These are phyloP conservation scores for Sesamia nonagrioides DNA, from an alignment of 1,140 invertebrate genomes.

Conservation along the genomic window DNA sequence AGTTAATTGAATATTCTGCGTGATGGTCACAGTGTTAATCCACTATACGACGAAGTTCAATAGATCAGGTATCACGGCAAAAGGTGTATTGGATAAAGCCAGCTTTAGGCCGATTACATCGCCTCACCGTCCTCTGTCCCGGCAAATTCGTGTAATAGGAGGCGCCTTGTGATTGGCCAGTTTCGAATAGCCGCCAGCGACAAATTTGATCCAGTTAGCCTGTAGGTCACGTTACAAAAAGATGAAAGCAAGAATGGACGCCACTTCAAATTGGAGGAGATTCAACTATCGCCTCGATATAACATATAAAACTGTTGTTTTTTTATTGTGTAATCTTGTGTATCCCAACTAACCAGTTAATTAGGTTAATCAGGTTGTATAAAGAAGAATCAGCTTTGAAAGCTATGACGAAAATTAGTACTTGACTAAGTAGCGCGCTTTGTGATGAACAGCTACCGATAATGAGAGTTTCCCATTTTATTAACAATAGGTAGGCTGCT, in stretches of 20 bases:
- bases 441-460: neutral
- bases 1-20: conserved; percentile 41
- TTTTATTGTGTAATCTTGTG: conserved; percentile 1
- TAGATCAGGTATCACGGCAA: conserved; percentile 69
- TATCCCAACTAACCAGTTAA: conserved; percentile 5
- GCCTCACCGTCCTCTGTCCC: conserved; percentile 60
- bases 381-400: conserved; percentile 22
- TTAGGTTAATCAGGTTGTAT: conserved; percentile 29
- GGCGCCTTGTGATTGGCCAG: conserved; percentile 73
- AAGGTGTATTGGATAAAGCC: conserved; percentile 74
- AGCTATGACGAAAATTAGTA: conserved; percentile 31
- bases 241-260: conserved; percentile 54
- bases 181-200: conserved; percentile 72
- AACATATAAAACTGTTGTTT: conserved; percentile 33
- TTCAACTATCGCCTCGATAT: conserved; percentile 40
- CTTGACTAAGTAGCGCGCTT: conserved; percentile 4
- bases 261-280: conserved; percentile 42
- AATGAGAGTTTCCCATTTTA: neutral
- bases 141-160: conserved; percentile 68
- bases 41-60: conserved; percentile 51
- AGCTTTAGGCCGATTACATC: conserved; percentile 73
- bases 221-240: conserved; percentile 63
- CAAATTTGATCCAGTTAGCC: conserved; percentile 77
- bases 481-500: neutral
- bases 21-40: conserved; percentile 41